Conservation (phyloP, 23 tunicate genomes). For the Ciona savignyi region DNA sequence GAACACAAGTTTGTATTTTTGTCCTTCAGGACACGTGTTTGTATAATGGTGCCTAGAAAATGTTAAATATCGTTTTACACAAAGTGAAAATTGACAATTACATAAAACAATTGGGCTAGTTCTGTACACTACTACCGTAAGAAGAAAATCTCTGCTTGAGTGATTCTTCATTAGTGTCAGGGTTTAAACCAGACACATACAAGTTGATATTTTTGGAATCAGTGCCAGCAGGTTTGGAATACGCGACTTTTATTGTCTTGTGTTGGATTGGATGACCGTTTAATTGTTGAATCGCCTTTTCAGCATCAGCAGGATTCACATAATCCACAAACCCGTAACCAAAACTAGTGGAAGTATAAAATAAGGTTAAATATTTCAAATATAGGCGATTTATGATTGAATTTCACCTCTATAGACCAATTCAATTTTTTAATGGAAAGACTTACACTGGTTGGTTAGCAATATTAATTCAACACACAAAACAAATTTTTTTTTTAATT, state of each 20-base stretch:
- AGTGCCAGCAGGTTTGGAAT: conserved; percentile 77
- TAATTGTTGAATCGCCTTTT: conserved; percentile 66
- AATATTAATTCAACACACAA: conserved; percentile 5
- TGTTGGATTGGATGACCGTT: conserved; percentile 44
- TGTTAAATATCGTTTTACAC: background rate
- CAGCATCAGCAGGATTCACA: conserved; percentile 62
- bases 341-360: no score
- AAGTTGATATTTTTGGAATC: conserved; percentile 84
- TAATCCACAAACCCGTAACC: conserved; percentile 93
- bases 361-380: no score
- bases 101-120: background rate
- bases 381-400: no score
- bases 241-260: conserved; percentile 86
- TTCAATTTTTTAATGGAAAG: no score
- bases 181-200: conserved; percentile 57
- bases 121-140: conserved; percentile 32
- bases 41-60: conserved; percentile 38
- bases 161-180: conserved; percentile 38
- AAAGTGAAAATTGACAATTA: background rate
- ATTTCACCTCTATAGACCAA: no score
- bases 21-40: conserved; percentile 49
- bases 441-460: no score
- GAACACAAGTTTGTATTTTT: conserved; percentile 42
- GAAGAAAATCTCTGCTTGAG: conserved; percentile 26
- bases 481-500: background rate